Conservation (phyloP, 2,113 vertebrate genomes). For the Aramus guarauna region DNA sequence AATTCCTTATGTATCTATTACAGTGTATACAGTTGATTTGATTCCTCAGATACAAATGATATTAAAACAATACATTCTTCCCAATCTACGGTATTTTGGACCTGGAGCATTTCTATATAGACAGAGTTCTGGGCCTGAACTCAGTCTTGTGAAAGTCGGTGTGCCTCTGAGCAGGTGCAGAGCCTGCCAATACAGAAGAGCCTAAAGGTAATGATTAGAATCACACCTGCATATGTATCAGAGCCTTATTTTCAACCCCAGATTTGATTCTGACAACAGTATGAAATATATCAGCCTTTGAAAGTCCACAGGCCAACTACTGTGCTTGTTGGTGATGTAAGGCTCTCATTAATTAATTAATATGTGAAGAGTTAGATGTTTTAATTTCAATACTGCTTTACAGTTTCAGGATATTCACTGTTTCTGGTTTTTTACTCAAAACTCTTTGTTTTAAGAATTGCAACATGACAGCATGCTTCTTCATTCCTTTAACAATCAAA, state of each 20-base stretch:
- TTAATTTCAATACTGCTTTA: background rate
- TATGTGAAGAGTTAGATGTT: background rate
- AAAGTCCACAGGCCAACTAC: background rate
- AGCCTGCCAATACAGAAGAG: background rate
- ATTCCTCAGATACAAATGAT: background rate
- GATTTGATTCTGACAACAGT: background rate
- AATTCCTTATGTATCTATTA: no score
- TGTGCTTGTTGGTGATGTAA: background rate
- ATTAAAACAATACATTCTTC: background rate
- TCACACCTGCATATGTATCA: accelerated
- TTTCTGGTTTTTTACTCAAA: background rate
- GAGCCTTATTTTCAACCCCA: background rate
- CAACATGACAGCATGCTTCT: background rate
- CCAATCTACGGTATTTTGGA: background rate
- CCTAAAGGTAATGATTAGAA: background rate
- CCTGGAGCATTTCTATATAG: background rate
- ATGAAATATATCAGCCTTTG: background rate
- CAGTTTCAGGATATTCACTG: background rate
- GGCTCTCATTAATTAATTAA: background rate
- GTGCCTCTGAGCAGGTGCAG: background rate
- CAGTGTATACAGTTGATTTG: background rate
- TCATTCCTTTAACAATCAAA: constrained; percentile 34
- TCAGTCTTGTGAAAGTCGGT: background rate
- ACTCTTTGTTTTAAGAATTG: background rate
- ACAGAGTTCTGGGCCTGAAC: background rate